A percentile compares a stretch with the other conserved stretches of the same genome.
phyloP scores from a whole-genome alignment of 2,888 invertebrate genomes.

The Clistopyga incitator region DNA sequence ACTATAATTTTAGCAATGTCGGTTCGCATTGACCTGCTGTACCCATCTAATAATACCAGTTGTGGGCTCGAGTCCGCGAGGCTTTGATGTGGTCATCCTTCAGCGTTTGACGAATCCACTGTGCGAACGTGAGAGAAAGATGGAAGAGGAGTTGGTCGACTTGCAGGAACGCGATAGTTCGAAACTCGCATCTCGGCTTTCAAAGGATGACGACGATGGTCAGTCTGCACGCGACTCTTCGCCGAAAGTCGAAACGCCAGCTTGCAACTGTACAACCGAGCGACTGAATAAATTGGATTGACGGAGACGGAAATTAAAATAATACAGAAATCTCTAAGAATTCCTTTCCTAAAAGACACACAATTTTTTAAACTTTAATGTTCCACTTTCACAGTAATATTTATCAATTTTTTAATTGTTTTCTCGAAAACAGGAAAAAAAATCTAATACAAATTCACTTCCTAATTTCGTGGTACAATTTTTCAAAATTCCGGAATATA shows the following conservation, averaged over 20 bases:
- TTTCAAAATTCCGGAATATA: too few species aligned
- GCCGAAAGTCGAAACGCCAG: conserved; percentile 66
- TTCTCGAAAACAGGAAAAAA: too few species aligned
- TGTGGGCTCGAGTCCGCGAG: background rate
- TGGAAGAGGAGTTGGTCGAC: conserved; percentile 26
- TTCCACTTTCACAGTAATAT: too few species aligned
- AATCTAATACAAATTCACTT: too few species aligned
- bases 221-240: conserved; percentile 37
- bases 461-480: too few species aligned
- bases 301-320: background rate
- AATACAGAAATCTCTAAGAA: background rate
- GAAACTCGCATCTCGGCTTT: conserved; percentile 55
- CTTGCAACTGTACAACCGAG: background rate
- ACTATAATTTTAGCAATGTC: conserved; percentile 52
- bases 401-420: too few species aligned
- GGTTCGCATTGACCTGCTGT: conserved; percentile 59
- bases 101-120: conserved; percentile 79
- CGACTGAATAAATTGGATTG: background rate
- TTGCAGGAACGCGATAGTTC: conserved; percentile 30
- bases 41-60: conserved; percentile 61
- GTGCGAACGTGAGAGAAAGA: conserved; percentile 55
- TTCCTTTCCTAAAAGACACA: too few species aligned
- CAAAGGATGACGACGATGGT: conserved; percentile 60
- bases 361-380: too few species aligned
- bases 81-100: conserved; percentile 81